Conservation (phyloP, 1,140 invertebrate genomes). For the Drosophila mauritiana region DNA sequence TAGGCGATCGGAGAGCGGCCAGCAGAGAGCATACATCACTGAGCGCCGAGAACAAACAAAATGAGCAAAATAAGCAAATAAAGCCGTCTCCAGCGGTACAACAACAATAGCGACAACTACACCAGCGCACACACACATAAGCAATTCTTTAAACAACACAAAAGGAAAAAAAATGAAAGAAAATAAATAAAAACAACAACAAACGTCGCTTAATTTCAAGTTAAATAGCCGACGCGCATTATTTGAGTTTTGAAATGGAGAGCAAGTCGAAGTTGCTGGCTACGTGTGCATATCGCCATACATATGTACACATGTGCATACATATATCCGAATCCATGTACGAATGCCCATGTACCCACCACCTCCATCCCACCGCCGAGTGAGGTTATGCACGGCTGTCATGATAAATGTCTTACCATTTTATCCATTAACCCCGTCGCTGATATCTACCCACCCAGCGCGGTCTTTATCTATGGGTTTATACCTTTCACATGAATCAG, state of each 20-base stretch:
- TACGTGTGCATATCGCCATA: slow-evolving; percentile 28
- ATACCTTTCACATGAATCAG: slow-evolving; percentile 4
- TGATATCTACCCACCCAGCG: background rate
- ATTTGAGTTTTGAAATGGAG: slow-evolving; percentile 82
- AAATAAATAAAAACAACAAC: slow-evolving; percentile 66
- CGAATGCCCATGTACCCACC: background rate
- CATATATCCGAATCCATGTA: background rate
- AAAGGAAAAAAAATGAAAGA: slow-evolving; percentile 25
- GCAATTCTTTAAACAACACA: slow-evolving; percentile 47
- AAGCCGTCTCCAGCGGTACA: slow-evolving; percentile 58
- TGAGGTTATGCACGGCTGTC: slow-evolving; percentile 8
- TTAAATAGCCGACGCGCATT: slow-evolving; percentile 81
- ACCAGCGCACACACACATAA: slow-evolving; percentile 31
- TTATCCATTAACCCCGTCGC: slow-evolving; percentile 12
- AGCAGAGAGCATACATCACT: slow-evolving; percentile 7
- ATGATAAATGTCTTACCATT: slow-evolving; percentile 23
- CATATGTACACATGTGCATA: slow-evolving; percentile 16
- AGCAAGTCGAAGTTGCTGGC: slow-evolving; percentile 66
- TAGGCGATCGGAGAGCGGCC: slow-evolving; percentile 11
- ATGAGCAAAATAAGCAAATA: slow-evolving; percentile 79
- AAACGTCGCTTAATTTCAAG: slow-evolving; percentile 80
- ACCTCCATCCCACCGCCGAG: background rate
- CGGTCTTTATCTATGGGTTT: slow-evolving; percentile 1
- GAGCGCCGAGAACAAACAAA: slow-evolving; percentile 73
- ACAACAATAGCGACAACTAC: slow-evolving; percentile 16